These are phyloP conservation scores for Acrocephalus arundinaceus DNA, from an alignment of 2,113 vertebrate genomes.

Conservation along the genomic window DNA sequence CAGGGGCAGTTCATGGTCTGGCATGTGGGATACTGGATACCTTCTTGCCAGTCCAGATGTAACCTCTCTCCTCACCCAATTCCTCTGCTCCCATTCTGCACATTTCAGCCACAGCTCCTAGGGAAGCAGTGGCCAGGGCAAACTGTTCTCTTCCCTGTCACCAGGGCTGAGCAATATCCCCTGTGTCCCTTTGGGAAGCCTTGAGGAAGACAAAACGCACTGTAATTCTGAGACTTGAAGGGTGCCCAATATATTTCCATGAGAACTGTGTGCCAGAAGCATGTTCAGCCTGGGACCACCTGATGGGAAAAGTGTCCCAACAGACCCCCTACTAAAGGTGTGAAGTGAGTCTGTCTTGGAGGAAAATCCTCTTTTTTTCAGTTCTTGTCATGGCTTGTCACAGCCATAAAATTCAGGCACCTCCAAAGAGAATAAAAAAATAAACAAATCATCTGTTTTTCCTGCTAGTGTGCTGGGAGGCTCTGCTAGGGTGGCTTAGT, in stretches of 20 bases:
- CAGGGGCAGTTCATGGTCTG: not conserved
- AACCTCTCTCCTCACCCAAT: not conserved
- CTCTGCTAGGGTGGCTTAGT: not conserved
- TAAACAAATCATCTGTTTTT: not conserved
- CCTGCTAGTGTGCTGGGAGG: not conserved
- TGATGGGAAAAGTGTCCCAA: not conserved
- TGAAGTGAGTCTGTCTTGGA: not conserved
- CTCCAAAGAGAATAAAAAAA: not conserved
- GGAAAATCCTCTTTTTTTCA: not conserved
- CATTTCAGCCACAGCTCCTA: not conserved
- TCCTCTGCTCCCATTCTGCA: not conserved
- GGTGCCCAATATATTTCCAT: not conserved
- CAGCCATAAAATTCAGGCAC: not conserved
- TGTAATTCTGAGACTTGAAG: not conserved
- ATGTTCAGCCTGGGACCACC: fast-evolving
- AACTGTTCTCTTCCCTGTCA: not conserved
- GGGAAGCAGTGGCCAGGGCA: not conserved
- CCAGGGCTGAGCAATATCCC: not conserved
- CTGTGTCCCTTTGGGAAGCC: not conserved
- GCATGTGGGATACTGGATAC: not conserved
- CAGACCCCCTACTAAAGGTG: not conserved
- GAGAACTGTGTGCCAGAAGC: not conserved
- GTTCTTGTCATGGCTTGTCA: not conserved
- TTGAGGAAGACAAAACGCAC: not conserved
- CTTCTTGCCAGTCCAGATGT: not conserved